These are phyloP conservation scores for Acleris holmiana DNA, from an alignment of 2,888 invertebrate species.

Conservation along the genomic window DNA sequence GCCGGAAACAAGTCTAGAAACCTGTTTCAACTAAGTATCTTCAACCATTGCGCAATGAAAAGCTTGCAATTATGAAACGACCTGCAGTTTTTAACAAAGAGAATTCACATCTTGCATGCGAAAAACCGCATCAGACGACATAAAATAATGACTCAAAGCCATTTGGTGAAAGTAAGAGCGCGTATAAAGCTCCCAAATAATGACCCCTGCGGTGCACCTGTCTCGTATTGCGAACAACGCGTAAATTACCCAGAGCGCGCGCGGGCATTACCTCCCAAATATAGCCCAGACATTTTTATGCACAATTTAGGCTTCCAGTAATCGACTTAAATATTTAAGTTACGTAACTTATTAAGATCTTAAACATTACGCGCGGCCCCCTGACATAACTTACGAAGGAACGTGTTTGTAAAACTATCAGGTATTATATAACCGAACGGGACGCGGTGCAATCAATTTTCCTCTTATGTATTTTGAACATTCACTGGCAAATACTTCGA, in stretches of 20 bases:
- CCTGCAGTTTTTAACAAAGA: slow-evolving; percentile 22
- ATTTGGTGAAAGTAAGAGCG: slow-evolving; percentile 74
- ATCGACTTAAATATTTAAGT: slow-evolving; percentile 25
- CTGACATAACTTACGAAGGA: slow-evolving; percentile 41
- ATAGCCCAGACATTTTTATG: slow-evolving; percentile 28
- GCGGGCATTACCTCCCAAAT: slow-evolving; percentile 33
- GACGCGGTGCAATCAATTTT: slow-evolving; percentile 33
- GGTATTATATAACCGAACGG: slow-evolving; percentile 40
- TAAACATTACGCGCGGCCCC: slow-evolving; percentile 34
- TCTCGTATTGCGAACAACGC: slow-evolving; percentile 42
- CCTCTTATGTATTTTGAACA: slow-evolving; percentile 35
- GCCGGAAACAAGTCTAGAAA: slow-evolving; percentile 9
- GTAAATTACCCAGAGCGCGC: slow-evolving; percentile 25
- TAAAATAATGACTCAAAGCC: slow-evolving; percentile 44
- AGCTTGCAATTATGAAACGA: slow-evolving; percentile 19
- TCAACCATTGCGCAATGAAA: slow-evolving; percentile 17
- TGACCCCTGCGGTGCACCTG: slow-evolving; percentile 68
- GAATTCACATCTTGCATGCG: slow-evolving; percentile 23
- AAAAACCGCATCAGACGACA: slow-evolving; percentile 35
- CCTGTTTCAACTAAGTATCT: not conserved
- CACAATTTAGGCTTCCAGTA: slow-evolving; percentile 33
- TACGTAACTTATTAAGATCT: slow-evolving; percentile 41
- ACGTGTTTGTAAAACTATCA: slow-evolving; percentile 40
- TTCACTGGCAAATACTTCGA: slow-evolving; percentile 31
- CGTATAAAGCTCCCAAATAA: slow-evolving; percentile 56